Evolutionary conservation across 2,888 invertebrate genomes (phyloP), one percentile per base, ranked within the genome.

Genomic region (Plebejus melissa): DNA sequence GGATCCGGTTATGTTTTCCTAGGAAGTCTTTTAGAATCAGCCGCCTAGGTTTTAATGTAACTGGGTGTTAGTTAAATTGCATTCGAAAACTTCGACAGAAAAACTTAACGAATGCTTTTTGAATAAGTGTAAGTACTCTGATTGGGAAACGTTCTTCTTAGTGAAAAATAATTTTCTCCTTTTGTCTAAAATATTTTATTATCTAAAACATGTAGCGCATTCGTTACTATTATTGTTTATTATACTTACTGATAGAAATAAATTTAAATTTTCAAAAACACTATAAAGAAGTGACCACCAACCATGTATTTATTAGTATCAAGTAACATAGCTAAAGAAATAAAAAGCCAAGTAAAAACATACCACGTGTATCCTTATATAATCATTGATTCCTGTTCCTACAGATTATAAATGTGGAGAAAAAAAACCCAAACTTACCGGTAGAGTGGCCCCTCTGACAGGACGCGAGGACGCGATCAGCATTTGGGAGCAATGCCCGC

Each of bases 401-500:
- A 50, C 50, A 50, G 72, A 72, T 72, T 54, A 72, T 72, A 54
- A 79, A 76, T 76, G 82, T 84, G 60, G 38, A 74, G 76, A 78
- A 85, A 83, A 83, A 86, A 89, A 91, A 89, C 86, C 90, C 86
- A 90, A 91, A 90, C 88, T 80, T 76, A 71, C 75, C 75, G 75
- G 75, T 75, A 75, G 81, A 84, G 86, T 76, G 77, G 78, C 79
- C 78, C 80, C 80, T 85, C 84, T 85, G 88, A 86, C 87, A 86
- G 91, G 91, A 91, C 87, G 88, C 75, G 75, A 87, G 92, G 92
- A 91, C 89, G 88, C 89, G 89, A 89, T 90, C 91, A 89, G 90
- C 90, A 89, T 90, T 91, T 90, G 93, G 93, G 93, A 91, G 90
- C 93, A 93, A 92, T 87, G 93, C 88, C 92, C 93, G 86, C 92